phyloP scores from a whole-genome alignment of 2,113 vertebrate species.

The Callorhinus ursinus region DNA sequence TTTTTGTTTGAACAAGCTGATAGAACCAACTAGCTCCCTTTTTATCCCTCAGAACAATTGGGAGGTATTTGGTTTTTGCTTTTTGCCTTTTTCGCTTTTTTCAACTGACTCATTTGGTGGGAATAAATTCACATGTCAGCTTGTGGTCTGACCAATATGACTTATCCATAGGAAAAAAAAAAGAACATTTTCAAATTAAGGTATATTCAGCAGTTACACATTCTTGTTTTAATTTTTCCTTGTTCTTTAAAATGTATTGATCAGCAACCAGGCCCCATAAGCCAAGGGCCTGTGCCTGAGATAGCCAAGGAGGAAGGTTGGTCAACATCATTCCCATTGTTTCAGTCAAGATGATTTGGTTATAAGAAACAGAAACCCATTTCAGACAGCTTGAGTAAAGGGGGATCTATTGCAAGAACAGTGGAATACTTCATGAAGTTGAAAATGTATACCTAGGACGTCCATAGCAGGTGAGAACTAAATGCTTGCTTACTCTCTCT shows the following conservation, averaged over 20 bases:
- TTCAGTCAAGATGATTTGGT: not conserved
- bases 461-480: not conserved
- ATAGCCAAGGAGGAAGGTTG: not conserved
- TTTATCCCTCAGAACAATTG: conserved; percentile 47
- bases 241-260: not conserved
- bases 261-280: not conserved
- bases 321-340: not conserved
- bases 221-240: conserved; percentile 25
- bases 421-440: not conserved
- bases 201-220: conserved; percentile 25
- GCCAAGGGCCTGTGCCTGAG: not conserved
- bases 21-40: not conserved
- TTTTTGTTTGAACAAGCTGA: conserved; percentile 29
- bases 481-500: not conserved
- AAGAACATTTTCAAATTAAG: conserved; percentile 44
- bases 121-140: conserved; percentile 63
- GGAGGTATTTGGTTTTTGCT: not conserved
- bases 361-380: not conserved
- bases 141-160: conserved; percentile 65
- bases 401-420: not conserved
- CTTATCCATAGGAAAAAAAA: not conserved
- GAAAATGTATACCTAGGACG: not conserved
- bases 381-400: not conserved
- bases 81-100: not conserved
- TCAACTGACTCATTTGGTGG: conserved; percentile 63